Base-by-base conservation (phyloP, 2,113 vertebrate species). In the Gallinago jamesoni region DNA sequence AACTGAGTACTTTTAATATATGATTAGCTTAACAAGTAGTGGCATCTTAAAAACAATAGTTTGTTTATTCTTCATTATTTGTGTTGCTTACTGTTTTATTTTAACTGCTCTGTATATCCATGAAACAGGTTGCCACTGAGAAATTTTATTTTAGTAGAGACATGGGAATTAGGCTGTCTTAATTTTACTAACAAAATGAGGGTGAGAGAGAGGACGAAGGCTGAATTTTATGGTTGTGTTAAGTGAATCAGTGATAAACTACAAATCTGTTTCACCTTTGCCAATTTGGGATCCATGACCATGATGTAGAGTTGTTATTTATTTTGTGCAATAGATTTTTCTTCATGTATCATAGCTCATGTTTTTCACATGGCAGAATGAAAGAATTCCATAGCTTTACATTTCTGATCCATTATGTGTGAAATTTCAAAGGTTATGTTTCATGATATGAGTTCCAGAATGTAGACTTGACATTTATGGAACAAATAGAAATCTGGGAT, bases 391-490 rank as follows among this genome's bases (percentile, higher is more conserved):
- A 25, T 96, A 88, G 47, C 80, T 96, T 95, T 96, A n/a, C 80
- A 64, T 95, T 94, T 97, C 95, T 96, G 84, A 95, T 96, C 94
- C 45, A 16, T 87, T 94, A 93, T 91, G 89, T 94, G 94, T 97
- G 93, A 97, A 96, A 97, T 97, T 96, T 96, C 77, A 95, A 98
- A 98, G 97, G 91, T 97, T 98, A 91, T 91, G 68, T 95, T 95
- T 87, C 64, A 64, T 62, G 55, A 91, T 88, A 63, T 1, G n/a
- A 73, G 55, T 94, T 97, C 97, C 70, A 91, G 81, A 91, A 87
- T 73, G 90, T 78, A 92, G 91, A 48, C 37, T 95, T 97, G 94
- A 93, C 95, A 95, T 98, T 98, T 97, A 91, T 78, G 66, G 30
- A 84, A 87, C 77, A 94, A 95, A 75, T 89, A 90, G 82, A 90